Conservation (phyloP, 2,797 vertebrate genomes). For the Sebastolobus alascanus region DNA sequence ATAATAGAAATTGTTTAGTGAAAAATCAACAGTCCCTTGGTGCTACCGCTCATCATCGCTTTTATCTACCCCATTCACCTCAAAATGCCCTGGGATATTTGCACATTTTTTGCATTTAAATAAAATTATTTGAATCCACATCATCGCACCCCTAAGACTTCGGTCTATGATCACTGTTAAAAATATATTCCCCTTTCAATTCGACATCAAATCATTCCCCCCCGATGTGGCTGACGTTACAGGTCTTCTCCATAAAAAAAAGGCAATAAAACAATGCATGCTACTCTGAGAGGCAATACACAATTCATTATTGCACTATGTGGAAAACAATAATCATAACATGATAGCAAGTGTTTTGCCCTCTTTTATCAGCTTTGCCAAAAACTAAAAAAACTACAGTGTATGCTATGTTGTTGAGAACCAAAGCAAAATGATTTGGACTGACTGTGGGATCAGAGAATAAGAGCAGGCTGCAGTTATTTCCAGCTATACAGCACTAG, state of each 20-base stretch:
- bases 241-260: constrained; percentile 31
- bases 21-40: constrained; percentile 53
- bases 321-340: constrained; percentile 44
- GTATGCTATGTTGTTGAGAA: constrained; percentile 17
- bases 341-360: constrained; percentile 29
- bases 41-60: constrained; percentile 46
- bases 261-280: constrained; percentile 43
- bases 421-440: constrained; percentile 30
- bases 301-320: constrained; percentile 43
- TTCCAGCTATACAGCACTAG: constrained; percentile 44
- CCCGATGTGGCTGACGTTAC: constrained; percentile 48
- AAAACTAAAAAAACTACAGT: constrained; percentile 23
- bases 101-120: constrained; percentile 56
- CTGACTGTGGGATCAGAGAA: constrained; percentile 32
- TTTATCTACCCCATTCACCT: constrained; percentile 55
- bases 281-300: constrained; percentile 28
- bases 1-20: constrained; percentile 56
- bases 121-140: constrained; percentile 58
- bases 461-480: constrained; percentile 37
- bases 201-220: constrained; percentile 22
- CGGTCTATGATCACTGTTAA: constrained; percentile 40
- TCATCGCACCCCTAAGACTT: constrained; percentile 46
- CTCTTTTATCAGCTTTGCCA: constrained; percentile 28
- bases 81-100: constrained; percentile 56
- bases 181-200: constrained; percentile 36